Evolutionary conservation across 2,888 invertebrate genomes (phyloP), one percentile per base, ranked within the genome.

Genomic region (Heliothis peltigera): DNA sequence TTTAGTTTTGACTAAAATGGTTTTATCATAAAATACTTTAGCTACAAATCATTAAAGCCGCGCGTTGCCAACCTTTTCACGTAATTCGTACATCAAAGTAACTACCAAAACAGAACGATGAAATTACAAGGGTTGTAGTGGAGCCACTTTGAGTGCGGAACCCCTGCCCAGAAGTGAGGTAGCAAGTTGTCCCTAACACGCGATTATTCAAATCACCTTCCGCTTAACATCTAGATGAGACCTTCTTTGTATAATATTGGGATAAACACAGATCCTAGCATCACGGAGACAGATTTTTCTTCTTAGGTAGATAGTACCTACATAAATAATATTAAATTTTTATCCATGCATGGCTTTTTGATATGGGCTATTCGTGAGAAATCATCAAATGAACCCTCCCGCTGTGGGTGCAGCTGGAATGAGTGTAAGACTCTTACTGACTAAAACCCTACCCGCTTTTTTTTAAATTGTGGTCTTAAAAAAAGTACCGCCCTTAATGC

Each of bases 121-220:
- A 39, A 39, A 39, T 39, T 39, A n/a, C n/a, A 39, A 39, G 39
- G 39, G 39, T 15, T 32, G 35, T 39, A n/a, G 39, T 39, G n/a
- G n/a, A n/a, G n/a, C n/a, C 15, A 39, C 15, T 39, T 39, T n/a
- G 39, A n/a, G 39, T 4, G 4, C 10, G 6, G 32, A 19, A 19
- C 35, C 35, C 52, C 43, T n/a, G 44, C 22, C 32, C 53, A 35
- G 44, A 6, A 60, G 44, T 49, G 4, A 17, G 32, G 22, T 0
- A 15, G 42, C 35, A 54, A 58, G n/a, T 49, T 35, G 32, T 49
- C 21, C 47, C 55, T 48, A 44, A 55, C 32, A 65, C 25, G 56
- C 35, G 75, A 74, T 77, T 77, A 77, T 77, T 77, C 51, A 77
- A 77, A 74, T 74, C 4, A 48, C 32, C 15, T 28, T 17, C 46